These are phyloP conservation scores for Eupithecia dodoneata DNA, from an alignment of 2,888 invertebrate species.

Conservation along the genomic window DNA sequence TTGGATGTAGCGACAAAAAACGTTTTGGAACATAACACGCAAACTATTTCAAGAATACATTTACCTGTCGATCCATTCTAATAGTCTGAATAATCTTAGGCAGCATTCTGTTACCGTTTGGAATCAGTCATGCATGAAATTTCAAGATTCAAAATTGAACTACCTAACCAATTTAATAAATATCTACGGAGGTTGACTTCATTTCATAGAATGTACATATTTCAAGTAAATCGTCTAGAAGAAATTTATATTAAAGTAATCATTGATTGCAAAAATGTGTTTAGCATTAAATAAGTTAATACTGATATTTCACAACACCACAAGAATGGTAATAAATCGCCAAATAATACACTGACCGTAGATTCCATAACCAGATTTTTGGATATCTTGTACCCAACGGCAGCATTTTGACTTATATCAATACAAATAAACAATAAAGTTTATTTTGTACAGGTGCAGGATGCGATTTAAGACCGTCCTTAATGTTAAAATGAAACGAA, in stretches of 20 bases:
- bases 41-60: conserved; percentile 74
- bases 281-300: conserved; percentile 7
- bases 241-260: background rate
- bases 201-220: background rate
- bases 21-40: conserved; percentile 74
- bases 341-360: conserved; percentile 42
- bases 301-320: conserved; percentile 29
- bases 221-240: background rate
- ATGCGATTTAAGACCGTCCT: conserved; percentile 55
- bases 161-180: conserved; percentile 4
- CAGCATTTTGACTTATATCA: conserved; percentile 59
- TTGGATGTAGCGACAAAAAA: conserved; percentile 74
- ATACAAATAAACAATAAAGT: conserved; percentile 57
- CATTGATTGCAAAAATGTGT: background rate
- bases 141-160: conserved; percentile 45
- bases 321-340: conserved; percentile 35
- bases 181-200: background rate
- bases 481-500: conserved; percentile 55
- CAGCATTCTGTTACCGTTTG: conserved; percentile 46
- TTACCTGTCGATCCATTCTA: conserved; percentile 70
- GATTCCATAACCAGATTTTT: conserved; percentile 49
- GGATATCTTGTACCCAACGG: conserved; percentile 52
- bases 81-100: conserved; percentile 64
- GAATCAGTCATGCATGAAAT: conserved; percentile 46
- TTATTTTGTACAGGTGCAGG: conserved; percentile 60